Conservation (phyloP, 37 sponge, comb jelly and placozoan species). For the Dysidea cf. avara region DNA sequence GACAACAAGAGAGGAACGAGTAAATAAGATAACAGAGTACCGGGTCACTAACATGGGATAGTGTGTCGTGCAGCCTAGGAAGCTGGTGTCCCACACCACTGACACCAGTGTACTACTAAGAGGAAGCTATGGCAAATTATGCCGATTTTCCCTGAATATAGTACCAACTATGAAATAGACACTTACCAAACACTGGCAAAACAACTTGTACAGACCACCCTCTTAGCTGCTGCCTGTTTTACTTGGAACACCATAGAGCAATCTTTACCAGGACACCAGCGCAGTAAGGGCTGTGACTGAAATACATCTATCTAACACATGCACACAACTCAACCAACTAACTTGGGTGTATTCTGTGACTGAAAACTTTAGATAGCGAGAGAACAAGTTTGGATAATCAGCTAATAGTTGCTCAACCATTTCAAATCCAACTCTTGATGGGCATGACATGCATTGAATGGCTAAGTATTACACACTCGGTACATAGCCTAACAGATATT, state of each 20-base stretch:
- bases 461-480: conserved; percentile 9
- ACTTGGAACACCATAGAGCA: conserved; percentile 74
- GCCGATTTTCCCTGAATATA: too few species aligned
- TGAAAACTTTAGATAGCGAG: conserved; percentile 9
- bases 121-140: too few species aligned
- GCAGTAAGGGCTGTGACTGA: conserved; percentile 57
- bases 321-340: background rate
- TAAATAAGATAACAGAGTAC: too few species aligned
- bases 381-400: background rate
- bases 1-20: too few species aligned
- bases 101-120: too few species aligned
- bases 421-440: conserved; percentile 25
- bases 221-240: conserved; percentile 39
- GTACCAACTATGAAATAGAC: background rate
- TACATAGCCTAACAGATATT: background rate
- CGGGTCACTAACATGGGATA: too few species aligned
- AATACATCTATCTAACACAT: background rate
- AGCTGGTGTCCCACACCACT: too few species aligned
- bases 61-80: too few species aligned
- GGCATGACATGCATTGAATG: conserved; percentile 62
- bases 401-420: conserved; percentile 33
- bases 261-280: conserved; percentile 87
- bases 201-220: conserved; percentile 66
- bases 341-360: conserved; percentile 45
- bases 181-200: conserved; percentile 60